These are phyloP conservation scores for Zalophus californianus DNA, from an alignment of 2,797 vertebrate species.

Conservation along the genomic window DNA sequence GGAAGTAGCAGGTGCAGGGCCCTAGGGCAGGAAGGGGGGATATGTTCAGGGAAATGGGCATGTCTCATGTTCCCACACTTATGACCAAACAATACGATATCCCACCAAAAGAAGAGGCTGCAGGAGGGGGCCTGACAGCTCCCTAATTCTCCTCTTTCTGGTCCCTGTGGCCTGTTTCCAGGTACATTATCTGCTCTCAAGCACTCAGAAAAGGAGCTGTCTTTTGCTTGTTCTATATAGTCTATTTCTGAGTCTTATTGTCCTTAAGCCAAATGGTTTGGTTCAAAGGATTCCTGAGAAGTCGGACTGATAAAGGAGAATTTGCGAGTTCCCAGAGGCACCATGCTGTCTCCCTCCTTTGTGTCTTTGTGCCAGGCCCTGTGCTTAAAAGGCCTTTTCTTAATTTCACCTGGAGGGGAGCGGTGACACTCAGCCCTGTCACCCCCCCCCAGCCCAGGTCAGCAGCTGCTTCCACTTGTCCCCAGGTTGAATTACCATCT, in stretches of 20 bases:
- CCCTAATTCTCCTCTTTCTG: neutral
- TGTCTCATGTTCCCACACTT: neutral
- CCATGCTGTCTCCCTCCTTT: neutral
- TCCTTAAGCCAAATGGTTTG: slow-evolving; percentile 44
- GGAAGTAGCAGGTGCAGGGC: neutral
- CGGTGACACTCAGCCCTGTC: neutral
- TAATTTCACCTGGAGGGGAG: neutral
- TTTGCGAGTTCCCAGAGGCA: neutral
- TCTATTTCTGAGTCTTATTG: slow-evolving; percentile 72
- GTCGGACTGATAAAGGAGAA: slow-evolving; percentile 19
- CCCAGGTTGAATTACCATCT: neutral
- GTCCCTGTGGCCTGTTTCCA: slow-evolving; percentile 62
- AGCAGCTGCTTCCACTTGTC: neutral
- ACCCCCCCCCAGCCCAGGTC: neutral
- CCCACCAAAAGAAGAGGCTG: neutral
- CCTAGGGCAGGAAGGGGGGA: neutral
- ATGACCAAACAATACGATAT: neutral
- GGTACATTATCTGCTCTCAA: neutral
- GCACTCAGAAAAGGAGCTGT: neutral
- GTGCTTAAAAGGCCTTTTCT: neutral
- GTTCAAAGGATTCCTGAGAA: slow-evolving; percentile 64
- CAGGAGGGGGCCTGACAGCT: neutral
- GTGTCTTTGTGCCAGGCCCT: neutral
- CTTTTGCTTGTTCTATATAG: slow-evolving; percentile 3
- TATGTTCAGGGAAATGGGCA: neutral